phyloP scores from a whole-genome alignment of 2,113 vertebrate species.

The Pontoporia blainvillei region DNA sequence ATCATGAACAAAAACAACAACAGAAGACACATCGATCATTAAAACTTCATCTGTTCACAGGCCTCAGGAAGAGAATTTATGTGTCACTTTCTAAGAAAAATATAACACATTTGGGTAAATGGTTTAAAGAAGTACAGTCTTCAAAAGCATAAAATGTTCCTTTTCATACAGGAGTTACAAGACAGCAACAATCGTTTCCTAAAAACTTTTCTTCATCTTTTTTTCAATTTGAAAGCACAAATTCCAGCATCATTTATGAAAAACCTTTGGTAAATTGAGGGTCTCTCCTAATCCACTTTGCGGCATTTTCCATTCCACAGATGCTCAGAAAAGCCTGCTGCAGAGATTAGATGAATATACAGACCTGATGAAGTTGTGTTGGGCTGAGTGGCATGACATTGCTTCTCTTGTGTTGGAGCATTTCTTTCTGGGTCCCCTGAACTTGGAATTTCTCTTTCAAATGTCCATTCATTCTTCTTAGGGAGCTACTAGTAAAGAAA shows the following conservation, averaged over 20 bases:
- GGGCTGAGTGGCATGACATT: neutral
- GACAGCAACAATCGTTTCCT: neutral
- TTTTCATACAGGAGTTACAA: neutral
- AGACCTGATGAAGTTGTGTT: neutral
- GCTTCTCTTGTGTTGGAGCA: neutral
- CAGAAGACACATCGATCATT: neutral
- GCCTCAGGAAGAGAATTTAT: neutral
- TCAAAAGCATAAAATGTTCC: neutral
- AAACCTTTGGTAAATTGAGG: rapidly evolving
- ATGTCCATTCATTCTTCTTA: constrained; percentile 81
- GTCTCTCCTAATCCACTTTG: rapidly evolving
- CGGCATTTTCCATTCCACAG: rapidly evolving
- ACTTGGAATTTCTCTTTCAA: constrained; percentile 72
- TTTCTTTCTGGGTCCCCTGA: constrained; percentile 62
- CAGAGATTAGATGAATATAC: neutral
- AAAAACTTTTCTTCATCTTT: neutral
- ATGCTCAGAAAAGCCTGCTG: rapidly evolving
- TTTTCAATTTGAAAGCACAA: neutral
- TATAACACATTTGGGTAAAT: rapidly evolving
- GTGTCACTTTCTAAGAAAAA: neutral
- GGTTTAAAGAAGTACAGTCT: neutral
- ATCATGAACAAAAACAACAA: neutral
- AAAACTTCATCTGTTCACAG: neutral
- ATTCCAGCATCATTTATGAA: neutral
- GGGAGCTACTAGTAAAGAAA: constrained; percentile 80